Conservation (phyloP, 1,140 invertebrate species). For the Agrilus planipennis region DNA sequence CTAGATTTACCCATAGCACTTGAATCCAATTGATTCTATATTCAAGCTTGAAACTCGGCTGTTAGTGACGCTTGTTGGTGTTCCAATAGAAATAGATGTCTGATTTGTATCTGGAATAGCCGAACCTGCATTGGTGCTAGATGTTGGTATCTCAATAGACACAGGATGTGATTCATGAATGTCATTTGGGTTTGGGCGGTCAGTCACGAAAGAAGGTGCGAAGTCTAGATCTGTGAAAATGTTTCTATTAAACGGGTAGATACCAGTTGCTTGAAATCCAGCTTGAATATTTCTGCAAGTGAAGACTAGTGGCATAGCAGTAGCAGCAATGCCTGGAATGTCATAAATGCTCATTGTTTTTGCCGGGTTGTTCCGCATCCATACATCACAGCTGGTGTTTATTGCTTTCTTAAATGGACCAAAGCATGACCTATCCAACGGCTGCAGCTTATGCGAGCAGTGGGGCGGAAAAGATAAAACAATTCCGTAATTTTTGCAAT, state of each 20-base stretch:
- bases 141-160: background rate
- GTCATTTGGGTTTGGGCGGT: constrained; percentile 28
- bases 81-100: background rate
- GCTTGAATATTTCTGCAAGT: constrained; percentile 12
- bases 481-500: constrained; percentile 26
- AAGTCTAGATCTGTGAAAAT: constrained; percentile 25
- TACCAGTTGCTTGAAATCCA: too few relatives aligned
- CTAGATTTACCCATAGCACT: background rate
- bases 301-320: constrained; percentile 32
- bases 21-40: background rate
- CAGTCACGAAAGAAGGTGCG: constrained; percentile 25
- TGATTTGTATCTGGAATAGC: too few relatives aligned
- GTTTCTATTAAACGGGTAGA: constrained; percentile 20
- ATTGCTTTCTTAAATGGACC: constrained; percentile 32
- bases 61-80: background rate
- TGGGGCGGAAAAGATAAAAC: constrained; percentile 36
- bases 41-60: background rate
- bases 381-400: constrained; percentile 29
- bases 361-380: constrained; percentile 34
- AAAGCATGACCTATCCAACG: constrained; percentile 34
- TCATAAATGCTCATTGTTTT: constrained; percentile 38
- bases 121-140: background rate
- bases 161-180: too few relatives aligned
- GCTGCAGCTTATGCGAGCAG: constrained; percentile 37
- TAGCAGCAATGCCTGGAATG: constrained; percentile 32